Conservation (phyloP, 37 sponge, comb jelly and placozoan genomes). For the Cladorhizidae sp. region DNA sequence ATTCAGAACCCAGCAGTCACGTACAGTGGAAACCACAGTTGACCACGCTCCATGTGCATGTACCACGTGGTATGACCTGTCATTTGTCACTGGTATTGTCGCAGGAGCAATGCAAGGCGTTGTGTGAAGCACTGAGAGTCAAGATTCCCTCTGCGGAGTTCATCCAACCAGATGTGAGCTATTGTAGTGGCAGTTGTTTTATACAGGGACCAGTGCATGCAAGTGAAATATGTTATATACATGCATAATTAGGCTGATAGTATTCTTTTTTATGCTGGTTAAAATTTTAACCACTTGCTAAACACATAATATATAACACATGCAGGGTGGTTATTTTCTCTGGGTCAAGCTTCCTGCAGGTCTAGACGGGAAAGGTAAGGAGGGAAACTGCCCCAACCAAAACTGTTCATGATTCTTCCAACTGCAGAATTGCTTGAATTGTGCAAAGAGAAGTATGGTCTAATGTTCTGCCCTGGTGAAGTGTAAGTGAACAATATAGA, state of each 20-base stretch:
- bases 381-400: neutral
- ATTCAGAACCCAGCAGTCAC: no score
- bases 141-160: constrained; percentile 29
- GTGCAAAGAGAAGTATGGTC: constrained; percentile 17
- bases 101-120: constrained; percentile 40
- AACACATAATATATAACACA: no score
- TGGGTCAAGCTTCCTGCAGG: constrained; percentile 68
- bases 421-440: constrained; percentile 21
- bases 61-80: no score
- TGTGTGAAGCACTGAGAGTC: constrained; percentile 21
- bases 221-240: no score
- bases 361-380: constrained; percentile 41
- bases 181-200: neutral
- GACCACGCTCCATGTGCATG: no score
- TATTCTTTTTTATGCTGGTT: no score
- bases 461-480: constrained; percentile 27
- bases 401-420: neutral
- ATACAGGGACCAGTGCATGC: no score
- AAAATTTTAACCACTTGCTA: no score
- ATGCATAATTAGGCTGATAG: no score
- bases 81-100: neutral
- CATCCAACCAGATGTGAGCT: constrained; percentile 29
- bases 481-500: constrained; percentile 22
- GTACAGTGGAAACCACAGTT: no score
- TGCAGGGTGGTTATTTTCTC: constrained; percentile 75